Percentiles rank a stretch among this genome's conserved stretches.
These are phyloP conservation scores for Buceros bicornis DNA, from an alignment of 2,797 vertebrate species.

Conservation along the genomic window DNA sequence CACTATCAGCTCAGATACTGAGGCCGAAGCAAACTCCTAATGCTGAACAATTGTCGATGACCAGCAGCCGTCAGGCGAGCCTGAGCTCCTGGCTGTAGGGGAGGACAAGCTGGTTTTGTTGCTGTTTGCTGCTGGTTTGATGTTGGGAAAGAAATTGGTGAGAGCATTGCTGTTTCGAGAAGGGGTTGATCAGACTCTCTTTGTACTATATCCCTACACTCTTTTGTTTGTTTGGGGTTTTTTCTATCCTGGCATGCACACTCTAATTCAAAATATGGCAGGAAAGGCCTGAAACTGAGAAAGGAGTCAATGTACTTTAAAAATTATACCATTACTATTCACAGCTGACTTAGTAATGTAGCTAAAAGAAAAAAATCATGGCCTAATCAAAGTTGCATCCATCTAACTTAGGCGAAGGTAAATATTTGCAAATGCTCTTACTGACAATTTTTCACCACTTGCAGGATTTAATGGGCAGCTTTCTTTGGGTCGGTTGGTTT, in stretches of 20 bases:
- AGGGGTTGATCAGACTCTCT: not conserved
- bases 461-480: not conserved
- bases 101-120: not conserved
- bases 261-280: not conserved
- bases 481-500: not conserved
- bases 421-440: not conserved
- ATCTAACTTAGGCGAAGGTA: not conserved
- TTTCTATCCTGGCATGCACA: not conserved
- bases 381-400: not conserved
- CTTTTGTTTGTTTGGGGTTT: not conserved
- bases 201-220: not conserved
- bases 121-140: not conserved
- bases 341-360: not conserved
- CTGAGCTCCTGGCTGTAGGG: not conserved
- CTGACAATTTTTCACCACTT: not conserved
- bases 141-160: not conserved
- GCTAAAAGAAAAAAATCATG: not conserved
- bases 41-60: fast-evolving
- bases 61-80: not conserved
- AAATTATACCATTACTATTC: not conserved
- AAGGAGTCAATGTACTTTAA: not conserved
- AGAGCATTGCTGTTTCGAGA: not conserved
- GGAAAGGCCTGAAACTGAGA: not conserved
- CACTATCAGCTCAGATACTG: not conserved
- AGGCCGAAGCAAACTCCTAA: fast-evolving